phyloP scores from a whole-genome alignment of 2,797 vertebrate genomes.

The Pteronotus mesoamericanus region DNA sequence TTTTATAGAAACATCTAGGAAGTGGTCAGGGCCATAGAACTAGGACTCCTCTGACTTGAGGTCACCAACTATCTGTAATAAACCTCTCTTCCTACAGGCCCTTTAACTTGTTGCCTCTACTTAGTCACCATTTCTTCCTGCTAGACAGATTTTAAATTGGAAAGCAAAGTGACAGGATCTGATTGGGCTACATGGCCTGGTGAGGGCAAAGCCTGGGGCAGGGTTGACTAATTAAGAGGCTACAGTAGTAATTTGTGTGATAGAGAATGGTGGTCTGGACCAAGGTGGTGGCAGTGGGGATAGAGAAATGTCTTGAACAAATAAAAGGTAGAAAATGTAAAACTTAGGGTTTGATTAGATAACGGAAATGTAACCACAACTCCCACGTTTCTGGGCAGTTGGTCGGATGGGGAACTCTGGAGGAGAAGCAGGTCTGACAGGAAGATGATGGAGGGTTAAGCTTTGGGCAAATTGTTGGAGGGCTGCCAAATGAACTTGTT shows the following conservation, averaged over 20 bases:
- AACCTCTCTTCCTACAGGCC: neutral
- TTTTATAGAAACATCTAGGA: neutral
- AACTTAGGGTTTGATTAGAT: neutral
- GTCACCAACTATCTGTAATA: neutral
- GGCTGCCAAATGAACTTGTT: neutral
- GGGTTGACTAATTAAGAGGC: neutral
- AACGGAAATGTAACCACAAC: neutral
- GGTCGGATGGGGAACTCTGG: neutral
- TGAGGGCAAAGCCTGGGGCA: neutral
- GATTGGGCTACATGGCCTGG: neutral
- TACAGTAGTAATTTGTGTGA: neutral
- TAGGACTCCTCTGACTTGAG: neutral
- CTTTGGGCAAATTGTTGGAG: neutral
- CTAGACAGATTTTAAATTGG: neutral
- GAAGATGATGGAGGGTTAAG: neutral
- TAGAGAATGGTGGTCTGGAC: neutral
- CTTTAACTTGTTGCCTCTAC: neutral
- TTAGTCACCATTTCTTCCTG: neutral
- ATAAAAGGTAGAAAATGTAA: neutral
- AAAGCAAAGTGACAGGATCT: neutral
- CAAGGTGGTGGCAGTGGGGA: neutral
- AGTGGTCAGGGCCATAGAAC: neutral
- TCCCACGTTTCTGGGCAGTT: neutral
- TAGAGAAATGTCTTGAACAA: neutral
- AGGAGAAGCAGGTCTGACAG: neutral